These are phyloP conservation scores for Drosophila pegasa DNA, from an alignment of 2,888 invertebrate genomes.

Conservation along the genomic window DNA sequence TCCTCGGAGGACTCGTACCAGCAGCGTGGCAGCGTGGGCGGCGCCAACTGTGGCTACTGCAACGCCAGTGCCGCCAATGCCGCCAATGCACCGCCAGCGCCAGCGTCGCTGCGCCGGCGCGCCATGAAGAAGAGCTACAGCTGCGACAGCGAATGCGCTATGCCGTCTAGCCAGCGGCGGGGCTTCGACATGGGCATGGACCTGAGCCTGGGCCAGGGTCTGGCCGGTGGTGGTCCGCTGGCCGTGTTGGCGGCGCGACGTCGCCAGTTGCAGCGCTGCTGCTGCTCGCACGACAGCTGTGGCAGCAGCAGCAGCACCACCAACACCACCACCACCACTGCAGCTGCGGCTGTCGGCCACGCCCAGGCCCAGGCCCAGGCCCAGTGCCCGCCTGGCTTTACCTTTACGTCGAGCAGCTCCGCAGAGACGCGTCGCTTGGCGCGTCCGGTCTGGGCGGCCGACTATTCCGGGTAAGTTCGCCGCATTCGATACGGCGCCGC, in stretches of 20 bases:
- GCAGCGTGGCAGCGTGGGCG: slow-evolving; percentile 70
- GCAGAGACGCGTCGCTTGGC: slow-evolving; percentile 67
- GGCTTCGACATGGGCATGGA: slow-evolving; percentile 36
- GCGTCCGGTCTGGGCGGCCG: slow-evolving; percentile 88
- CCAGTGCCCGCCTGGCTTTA: slow-evolving; percentile 13
- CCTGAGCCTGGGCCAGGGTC: slow-evolving; percentile 51
- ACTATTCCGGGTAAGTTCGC: slow-evolving; percentile 88
- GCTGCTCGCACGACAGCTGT: slow-evolving; percentile 68
- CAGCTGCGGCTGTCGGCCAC: slow-evolving; percentile 33
- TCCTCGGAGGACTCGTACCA: slow-evolving; percentile 85
- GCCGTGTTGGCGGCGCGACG: slow-evolving; percentile 60
- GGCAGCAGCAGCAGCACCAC: slow-evolving; percentile 83
- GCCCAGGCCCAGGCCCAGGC: neutral
- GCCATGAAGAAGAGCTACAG: slow-evolving; percentile 83
- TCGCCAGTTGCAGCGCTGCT: slow-evolving; percentile 56
- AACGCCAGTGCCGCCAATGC: slow-evolving; percentile 27
- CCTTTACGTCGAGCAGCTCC: slow-evolving; percentile 77
- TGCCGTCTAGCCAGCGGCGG: slow-evolving; percentile 30
- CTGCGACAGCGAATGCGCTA: slow-evolving; percentile 81
- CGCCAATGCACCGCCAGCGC: slow-evolving; percentile 20
- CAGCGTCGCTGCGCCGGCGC: slow-evolving; percentile 54
- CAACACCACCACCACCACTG: slow-evolving; percentile 58
- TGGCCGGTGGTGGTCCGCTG: slow-evolving; percentile 55
- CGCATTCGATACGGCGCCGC: slow-evolving; percentile 21
- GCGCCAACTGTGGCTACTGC: slow-evolving; percentile 62